Percentiles rank a stretch among this genome's conserved stretches.
Conservation (phyloP, 2,113 vertebrate species). For the Saccopteryx leptura region DNA sequence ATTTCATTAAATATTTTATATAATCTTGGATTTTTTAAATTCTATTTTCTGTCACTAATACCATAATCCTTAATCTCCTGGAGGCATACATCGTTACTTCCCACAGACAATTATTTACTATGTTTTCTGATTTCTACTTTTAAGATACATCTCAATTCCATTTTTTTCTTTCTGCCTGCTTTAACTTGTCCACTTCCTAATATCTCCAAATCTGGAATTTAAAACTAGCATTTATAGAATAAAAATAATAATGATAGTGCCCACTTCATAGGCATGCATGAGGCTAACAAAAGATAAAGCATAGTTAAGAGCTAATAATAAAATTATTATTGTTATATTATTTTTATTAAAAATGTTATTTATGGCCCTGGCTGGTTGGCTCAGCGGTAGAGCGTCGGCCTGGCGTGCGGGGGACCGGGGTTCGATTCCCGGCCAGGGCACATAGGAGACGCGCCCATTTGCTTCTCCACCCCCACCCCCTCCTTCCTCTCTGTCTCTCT, state of each 20-base stretch:
- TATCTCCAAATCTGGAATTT: slow-evolving; percentile 10
- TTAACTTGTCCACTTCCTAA: not conserved
- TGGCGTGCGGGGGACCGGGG: no score
- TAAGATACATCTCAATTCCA: slow-evolving; percentile 4
- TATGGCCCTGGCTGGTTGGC: no score
- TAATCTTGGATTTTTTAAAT: not conserved
- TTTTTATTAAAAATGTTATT: slow-evolving; percentile 37
- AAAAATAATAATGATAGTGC: slow-evolving; percentile 26
- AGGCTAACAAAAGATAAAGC: slow-evolving; percentile 29
- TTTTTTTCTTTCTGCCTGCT: not conserved
- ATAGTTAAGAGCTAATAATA: not conserved
- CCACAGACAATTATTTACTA: not conserved
- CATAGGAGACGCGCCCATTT: no score
- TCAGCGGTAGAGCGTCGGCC: no score
- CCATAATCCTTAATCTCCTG: not conserved
- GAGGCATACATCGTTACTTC: not conserved
- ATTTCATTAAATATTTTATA: not conserved
- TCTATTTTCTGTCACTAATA: not conserved
- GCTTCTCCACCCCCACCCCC: no score
- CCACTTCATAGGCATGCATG: not conserved
- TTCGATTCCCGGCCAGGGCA: no score
- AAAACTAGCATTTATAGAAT: slow-evolving; percentile 43
- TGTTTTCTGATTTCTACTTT: slow-evolving; percentile 44
- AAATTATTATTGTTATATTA: slow-evolving; percentile 11
- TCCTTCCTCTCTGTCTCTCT: no score